A percentile compares a stretch with the other conserved stretches of the same genome.
Conservation (phyloP, 1,140 invertebrate genomes). For the Drosophila eugracilis region DNA sequence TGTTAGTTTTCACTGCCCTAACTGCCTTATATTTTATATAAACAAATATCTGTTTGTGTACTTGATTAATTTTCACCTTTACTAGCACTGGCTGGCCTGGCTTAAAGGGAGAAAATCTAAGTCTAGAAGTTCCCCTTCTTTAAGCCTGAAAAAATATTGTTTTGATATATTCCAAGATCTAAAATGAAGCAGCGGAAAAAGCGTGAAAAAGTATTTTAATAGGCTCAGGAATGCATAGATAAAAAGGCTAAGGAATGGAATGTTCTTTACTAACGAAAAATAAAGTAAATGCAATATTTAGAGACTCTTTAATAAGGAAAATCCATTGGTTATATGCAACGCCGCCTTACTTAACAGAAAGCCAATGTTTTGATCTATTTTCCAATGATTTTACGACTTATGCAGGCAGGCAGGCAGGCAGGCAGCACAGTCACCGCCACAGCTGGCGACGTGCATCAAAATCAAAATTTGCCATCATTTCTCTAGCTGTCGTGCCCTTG, state of each 20-base stretch:
- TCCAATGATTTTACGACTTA: conserved; percentile 21
- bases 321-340: background rate
- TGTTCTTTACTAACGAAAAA: too few species aligned
- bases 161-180: too few species aligned
- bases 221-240: too few species aligned
- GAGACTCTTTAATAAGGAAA: background rate
- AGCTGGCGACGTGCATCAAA: conserved; percentile 76
- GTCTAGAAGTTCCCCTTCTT: too few species aligned
- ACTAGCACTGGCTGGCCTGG: background rate
- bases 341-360: conserved; percentile 6
- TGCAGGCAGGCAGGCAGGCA: too few species aligned
- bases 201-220: too few species aligned
- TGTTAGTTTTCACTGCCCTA: too few species aligned
- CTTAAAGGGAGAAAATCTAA: too few species aligned
- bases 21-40: background rate
- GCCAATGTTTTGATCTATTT: conserved; percentile 14
- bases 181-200: too few species aligned
- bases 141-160: too few species aligned
- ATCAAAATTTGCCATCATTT: conserved; percentile 79
- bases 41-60: background rate
- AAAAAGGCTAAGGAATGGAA: too few species aligned
- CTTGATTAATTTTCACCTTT: background rate
- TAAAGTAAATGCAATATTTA: background rate
- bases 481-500: conserved; percentile 65
- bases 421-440: conserved; percentile 24